Conservation (phyloP, 2,888 invertebrate genomes). For the Gortyna flavago region DNA sequence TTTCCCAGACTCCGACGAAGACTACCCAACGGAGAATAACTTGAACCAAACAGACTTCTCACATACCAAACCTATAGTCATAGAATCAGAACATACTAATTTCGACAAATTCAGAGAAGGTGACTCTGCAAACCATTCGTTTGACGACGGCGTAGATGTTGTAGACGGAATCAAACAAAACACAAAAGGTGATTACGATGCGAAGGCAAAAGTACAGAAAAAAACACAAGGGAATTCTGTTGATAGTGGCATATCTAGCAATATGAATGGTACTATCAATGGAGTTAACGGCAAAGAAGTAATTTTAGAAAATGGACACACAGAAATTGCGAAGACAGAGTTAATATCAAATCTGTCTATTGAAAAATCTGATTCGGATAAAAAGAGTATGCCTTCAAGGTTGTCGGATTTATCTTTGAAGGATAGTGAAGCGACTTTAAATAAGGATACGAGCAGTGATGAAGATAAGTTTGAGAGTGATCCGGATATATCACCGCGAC, state of each 20-base stretch:
- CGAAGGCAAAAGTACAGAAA: conserved; percentile 73
- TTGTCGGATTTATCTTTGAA: conserved; percentile 84
- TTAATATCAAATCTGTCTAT: conserved; percentile 40
- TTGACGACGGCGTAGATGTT: conserved; percentile 85
- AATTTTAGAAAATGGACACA: conserved; percentile 63
- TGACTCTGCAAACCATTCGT: conserved; percentile 86
- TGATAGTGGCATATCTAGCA: conserved; percentile 85
- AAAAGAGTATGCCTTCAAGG: conserved; percentile 76
- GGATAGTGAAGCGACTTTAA: conserved; percentile 77
- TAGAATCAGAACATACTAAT: conserved; percentile 83
- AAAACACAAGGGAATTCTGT: conserved; percentile 85
- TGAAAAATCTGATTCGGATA: conserved; percentile 72
- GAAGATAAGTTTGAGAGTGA: conserved; percentile 85
- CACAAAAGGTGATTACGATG: conserved; percentile 71
- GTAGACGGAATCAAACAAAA: conserved; percentile 82
- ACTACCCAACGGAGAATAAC: conserved; percentile 86
- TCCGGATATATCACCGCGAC: conserved; percentile 78
- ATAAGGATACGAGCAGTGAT: conserved; percentile 81
- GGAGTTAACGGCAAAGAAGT: conserved; percentile 64
- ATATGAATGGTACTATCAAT: conserved; percentile 76
- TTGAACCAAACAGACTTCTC: conserved; percentile 87
- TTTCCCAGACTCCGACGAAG: conserved; percentile 85
- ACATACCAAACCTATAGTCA: conserved; percentile 86
- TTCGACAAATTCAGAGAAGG: conserved; percentile 79
- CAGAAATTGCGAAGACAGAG: conserved; percentile 68